Percentiles rank a stretch among this genome's conserved stretches.
These are phyloP conservation scores for Leuctra nigra DNA, from an alignment of 2,888 invertebrate genomes.

Conservation along the genomic window DNA sequence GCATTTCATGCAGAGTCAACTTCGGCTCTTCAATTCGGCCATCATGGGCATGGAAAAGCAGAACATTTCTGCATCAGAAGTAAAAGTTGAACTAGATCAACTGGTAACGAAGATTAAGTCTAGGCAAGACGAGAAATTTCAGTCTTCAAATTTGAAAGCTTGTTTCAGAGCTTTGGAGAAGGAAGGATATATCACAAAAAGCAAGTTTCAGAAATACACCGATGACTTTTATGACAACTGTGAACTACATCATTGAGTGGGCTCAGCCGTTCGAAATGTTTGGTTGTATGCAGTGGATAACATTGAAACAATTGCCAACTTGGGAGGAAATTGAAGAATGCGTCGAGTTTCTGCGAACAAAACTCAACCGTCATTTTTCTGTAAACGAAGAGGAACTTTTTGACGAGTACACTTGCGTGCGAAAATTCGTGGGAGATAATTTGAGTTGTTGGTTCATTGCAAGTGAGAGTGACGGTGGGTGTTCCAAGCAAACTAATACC, in stretches of 20 bases:
- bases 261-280: no score
- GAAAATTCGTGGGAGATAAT: no score
- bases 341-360: neutral
- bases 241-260: neutral
- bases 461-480: no score
- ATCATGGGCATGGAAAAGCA: constrained; percentile 5
- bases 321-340: constrained; percentile 1
- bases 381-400: neutral
- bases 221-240: no score
- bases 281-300: neutral
- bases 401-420: no score
- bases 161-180: no score
- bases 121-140: neutral
- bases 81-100: neutral
- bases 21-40: constrained; percentile 2
- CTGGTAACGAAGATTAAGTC: neutral
- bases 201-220: no score
- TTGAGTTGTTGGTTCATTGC: no score
- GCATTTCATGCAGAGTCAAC: constrained; percentile 9
- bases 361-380: neutral
- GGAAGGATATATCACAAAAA: no score
- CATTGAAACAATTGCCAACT: neutral
- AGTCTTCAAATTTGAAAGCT: no score
- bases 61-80: neutral
- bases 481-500: no score